Percentiles rank a stretch among this genome's conserved stretches.
phyloP scores from a whole-genome alignment of 2,113 vertebrate species.

The Embiotoca jacksoni region DNA sequence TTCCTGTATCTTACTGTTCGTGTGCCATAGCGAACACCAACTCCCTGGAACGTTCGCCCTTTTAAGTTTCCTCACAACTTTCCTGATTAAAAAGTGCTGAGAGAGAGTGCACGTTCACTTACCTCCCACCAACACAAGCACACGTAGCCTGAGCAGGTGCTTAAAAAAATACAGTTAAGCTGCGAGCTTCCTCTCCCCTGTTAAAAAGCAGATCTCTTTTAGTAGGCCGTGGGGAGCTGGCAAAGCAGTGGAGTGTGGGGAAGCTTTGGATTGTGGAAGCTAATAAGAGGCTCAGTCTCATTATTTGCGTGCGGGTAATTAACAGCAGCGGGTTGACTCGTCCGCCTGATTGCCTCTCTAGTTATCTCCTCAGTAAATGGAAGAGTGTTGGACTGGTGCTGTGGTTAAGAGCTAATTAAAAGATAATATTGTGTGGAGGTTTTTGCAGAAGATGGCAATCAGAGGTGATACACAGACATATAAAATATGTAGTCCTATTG shows the following conservation, averaged over 20 bases:
- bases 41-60: neutral
- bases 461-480: conserved; percentile 41
- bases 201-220: conserved; percentile 66
- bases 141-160: conserved; percentile 24
- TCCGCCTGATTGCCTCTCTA: conserved; percentile 82
- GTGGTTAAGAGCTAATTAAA: conserved; percentile 87
- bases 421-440: conserved; percentile 80
- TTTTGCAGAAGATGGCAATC: conserved; percentile 70
- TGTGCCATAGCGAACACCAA: neutral
- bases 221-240: conserved; percentile 66
- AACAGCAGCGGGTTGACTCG: conserved; percentile 75
- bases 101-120: neutral
- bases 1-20: neutral
- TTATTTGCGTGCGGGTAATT: conserved; percentile 86
- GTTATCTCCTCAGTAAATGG: conserved; percentile 83
- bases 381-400: conserved; percentile 74
- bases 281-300: conserved; percentile 79
- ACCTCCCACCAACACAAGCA: conserved; percentile 26
- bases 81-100: conserved; percentile 28
- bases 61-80: conserved; percentile 21
- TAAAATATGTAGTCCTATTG: conserved; percentile 42
- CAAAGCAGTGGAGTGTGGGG: conserved; percentile 69
- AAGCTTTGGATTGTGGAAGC: conserved; percentile 74
- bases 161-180: conserved; percentile 50
- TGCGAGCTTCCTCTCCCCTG: conserved; percentile 45